These are phyloP conservation scores for Diglossa cyanea DNA, from an alignment of 2,797 vertebrate species.

Conservation along the genomic window DNA sequence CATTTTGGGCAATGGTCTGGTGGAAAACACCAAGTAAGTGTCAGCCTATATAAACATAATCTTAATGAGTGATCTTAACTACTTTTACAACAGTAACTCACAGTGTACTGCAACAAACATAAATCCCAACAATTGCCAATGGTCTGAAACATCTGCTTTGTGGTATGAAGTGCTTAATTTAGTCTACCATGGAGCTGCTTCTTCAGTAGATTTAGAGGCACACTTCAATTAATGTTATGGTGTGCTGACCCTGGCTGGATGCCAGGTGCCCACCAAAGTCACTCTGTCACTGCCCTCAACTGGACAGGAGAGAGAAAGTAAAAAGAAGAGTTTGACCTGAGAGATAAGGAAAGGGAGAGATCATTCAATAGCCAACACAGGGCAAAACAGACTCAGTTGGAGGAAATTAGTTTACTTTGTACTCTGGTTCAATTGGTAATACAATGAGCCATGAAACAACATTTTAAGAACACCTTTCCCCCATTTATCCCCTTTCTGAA, in stretches of 20 bases:
- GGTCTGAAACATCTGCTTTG: neutral
- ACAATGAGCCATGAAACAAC: neutral
- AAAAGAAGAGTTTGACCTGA: neutral
- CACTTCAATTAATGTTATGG: neutral
- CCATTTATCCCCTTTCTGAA: neutral
- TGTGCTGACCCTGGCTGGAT: neutral
- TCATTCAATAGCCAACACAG: neutral
- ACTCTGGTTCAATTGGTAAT: neutral
- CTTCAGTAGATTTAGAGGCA: neutral
- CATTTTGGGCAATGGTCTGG: slow-evolving; percentile 94
- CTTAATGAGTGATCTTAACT: neutral
- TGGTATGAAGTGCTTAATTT: neutral
- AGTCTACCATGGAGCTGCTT: neutral
- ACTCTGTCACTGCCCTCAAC: neutral
- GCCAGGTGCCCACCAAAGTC: neutral
- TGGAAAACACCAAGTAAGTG: slow-evolving; percentile 88
- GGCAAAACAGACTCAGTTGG: neutral
- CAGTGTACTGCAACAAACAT: neutral
- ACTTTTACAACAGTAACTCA: neutral
- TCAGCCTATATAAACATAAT: neutral
- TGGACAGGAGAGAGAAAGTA: neutral
- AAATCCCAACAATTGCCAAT: neutral
- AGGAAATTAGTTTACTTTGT: neutral
- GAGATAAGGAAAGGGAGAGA: neutral
- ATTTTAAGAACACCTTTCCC: neutral